Evolutionary conservation across 2,888 invertebrate genomes (phyloP).

Genomic region (Drosophila eohydei): DNA sequence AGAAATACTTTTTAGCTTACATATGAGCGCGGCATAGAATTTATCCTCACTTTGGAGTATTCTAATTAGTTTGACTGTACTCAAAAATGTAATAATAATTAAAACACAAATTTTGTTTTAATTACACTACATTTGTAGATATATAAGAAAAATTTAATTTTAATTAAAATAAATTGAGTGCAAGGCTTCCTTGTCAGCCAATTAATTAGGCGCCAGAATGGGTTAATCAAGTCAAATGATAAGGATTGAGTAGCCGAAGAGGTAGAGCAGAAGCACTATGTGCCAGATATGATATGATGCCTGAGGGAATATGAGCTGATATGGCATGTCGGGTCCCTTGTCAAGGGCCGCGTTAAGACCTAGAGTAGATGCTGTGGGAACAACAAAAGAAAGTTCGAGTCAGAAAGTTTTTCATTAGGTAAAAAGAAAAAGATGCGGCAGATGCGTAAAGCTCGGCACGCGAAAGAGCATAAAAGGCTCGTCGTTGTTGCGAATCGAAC

Average conservation of each 20-base stretch:
- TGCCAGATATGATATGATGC: background rate
- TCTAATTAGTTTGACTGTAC: background rate
- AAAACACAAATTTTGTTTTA: background rate
- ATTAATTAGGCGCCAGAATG: constrained; percentile 4
- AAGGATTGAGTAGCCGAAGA: background rate
- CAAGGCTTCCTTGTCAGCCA: background rate
- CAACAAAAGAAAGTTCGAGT: constrained; percentile 5
- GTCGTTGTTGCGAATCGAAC: constrained; percentile 49
- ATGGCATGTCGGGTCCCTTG: background rate
- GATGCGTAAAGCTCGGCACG: background rate
- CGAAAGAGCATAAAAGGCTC: constrained; percentile 61
- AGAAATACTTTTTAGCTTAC: background rate
- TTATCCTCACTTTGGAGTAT: background rate
- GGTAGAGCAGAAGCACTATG: background rate
- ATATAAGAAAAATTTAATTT: background rate
- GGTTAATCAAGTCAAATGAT: constrained; percentile 1
- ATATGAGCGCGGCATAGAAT: background rate
- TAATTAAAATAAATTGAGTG: constrained; percentile 14
- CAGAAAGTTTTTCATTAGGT: constrained; percentile 6
- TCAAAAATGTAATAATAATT: background rate
- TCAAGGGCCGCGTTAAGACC: background rate
- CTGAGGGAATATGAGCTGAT: background rate
- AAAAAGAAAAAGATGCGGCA: constrained; percentile 11
- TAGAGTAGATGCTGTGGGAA: constrained; percentile 4
- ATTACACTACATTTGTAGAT: background rate